A percentile compares a stretch with the other conserved stretches of the same genome.
phyloP scores from a whole-genome alignment of 64 coral and sea anemone genomes.

The Catalaphyllia jardinei region DNA sequence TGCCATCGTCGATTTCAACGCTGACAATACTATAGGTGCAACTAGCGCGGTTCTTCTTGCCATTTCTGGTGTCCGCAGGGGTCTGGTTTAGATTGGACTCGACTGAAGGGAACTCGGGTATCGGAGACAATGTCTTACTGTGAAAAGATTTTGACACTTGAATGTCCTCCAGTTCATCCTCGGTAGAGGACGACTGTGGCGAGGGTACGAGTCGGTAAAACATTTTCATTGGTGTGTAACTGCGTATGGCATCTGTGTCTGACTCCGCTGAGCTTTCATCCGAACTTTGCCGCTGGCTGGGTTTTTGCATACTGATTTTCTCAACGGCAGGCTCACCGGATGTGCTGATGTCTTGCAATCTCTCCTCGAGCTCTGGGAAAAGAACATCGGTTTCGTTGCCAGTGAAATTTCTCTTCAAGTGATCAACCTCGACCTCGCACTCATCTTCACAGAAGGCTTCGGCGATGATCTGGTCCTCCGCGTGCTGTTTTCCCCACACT shows the following conservation, averaged over 20 bases:
- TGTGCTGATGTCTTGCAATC: constrained; percentile 8
- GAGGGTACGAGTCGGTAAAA: constrained; percentile 93
- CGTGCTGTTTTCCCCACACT: constrained; percentile 60
- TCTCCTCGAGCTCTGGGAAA: constrained; percentile 70
- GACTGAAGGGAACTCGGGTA: constrained; percentile 80
- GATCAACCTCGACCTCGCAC: constrained; percentile 11
- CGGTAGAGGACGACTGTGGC: constrained; percentile 89
- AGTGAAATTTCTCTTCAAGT: constrained; percentile 24
- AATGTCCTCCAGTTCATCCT: constrained; percentile 72
- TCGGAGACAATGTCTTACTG: constrained; percentile 75
- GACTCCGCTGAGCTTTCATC: constrained; percentile 60
- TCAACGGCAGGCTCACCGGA: not conserved
- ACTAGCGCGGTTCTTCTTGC: constrained; percentile 19
- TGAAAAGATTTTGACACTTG: constrained; percentile 56
- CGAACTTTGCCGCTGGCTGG: constrained; percentile 22
- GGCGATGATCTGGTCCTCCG: constrained; percentile 59
- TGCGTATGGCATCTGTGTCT: constrained; percentile 4
- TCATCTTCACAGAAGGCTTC: constrained; percentile 52
- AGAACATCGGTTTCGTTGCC: constrained; percentile 32
- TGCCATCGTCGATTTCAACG: constrained; percentile 55
- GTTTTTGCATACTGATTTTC: not conserved
- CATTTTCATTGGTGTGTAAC: constrained; percentile 69
- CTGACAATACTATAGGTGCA: constrained; percentile 65
- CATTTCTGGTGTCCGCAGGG: constrained; percentile 26
- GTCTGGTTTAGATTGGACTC: constrained; percentile 56